Base-by-base conservation (phyloP, 2,888 invertebrate species). In the Erebia epiphron region DNA sequence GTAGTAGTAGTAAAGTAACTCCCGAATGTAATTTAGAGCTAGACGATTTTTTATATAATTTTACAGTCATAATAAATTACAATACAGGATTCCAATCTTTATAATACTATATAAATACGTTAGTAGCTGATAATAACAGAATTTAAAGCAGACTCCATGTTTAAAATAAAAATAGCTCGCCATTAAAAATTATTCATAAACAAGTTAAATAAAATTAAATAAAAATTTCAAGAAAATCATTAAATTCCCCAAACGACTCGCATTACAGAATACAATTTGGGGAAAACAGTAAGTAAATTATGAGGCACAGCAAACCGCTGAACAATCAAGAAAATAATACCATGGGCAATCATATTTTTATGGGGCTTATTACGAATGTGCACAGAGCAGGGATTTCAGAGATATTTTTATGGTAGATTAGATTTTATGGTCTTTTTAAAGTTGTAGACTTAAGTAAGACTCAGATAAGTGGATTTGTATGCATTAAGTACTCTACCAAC, bases 321-420 rank as follows among this genome's bases (percentile, higher is more conserved):
- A 67, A 67, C 67, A 67, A 58, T 67, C 67, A 57, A 58, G 67
- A 67, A 67, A 58, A 67, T 67, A 67, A 67, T 67, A 58, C 58
- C 58, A 58, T 58, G 67, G 58, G 58, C 67, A 58, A 67, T 67
- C 67, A 67, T 58, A 49, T 67, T 67, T 67, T 67, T 67, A 67
- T 67, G 57, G 41, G 63, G 54, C 66, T 67, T 67, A 67, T 67
- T 67, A 67, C 49, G 56, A 67, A 58, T 67, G 58, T 58, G 67
- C 67, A 58, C 67, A 49, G 56, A 56, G 49, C 21, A 49, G 67
- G 67, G 67, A 58, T 67, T 67, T 67, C 49, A 49, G 67, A 67
- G 67, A 67, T 57, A 49, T 64, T 64, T 65, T 66, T 66, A 66
- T 67, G 67, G 26, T 57, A 49, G 67, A 67, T 67, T 67, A 67